A percentile compares a stretch with the other conserved stretches of the same genome.
These are phyloP conservation scores for Hesperia comma DNA, from an alignment of 2,888 invertebrate genomes.

Conservation along the genomic window DNA sequence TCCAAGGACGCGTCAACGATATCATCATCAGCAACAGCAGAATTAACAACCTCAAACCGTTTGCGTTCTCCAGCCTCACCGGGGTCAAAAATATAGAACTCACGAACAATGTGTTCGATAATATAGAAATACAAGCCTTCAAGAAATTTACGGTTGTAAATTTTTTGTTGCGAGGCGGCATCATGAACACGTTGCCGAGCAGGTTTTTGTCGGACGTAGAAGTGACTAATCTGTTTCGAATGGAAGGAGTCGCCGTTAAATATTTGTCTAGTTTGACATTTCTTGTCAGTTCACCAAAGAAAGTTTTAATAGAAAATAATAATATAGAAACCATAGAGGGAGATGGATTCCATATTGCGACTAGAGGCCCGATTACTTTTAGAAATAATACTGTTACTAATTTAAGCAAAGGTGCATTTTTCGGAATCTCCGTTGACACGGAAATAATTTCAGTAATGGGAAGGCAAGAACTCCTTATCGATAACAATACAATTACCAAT, in stretches of 20 bases:
- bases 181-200: conserved; percentile 86
- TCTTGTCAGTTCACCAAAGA: conserved; percentile 85
- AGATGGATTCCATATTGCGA: conserved; percentile 86
- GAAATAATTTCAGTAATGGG: conserved; percentile 72
- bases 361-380: conserved; percentile 86
- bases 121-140: conserved; percentile 88
- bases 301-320: conserved; percentile 85
- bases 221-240: conserved; percentile 86
- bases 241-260: conserved; percentile 86
- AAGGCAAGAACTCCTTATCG: conserved; percentile 83
- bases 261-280: conserved; percentile 88
- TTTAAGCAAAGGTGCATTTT: conserved; percentile 85
- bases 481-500: conserved; percentile 85
- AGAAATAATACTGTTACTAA: conserved; percentile 86
- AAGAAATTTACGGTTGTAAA: conserved; percentile 90
- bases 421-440: conserved; percentile 80
- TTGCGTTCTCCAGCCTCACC: conserved; percentile 89
- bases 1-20: conserved; percentile 89
- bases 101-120: conserved; percentile 83
- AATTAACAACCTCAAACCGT: conserved; percentile 86
- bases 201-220: conserved; percentile 89
- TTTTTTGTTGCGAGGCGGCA: conserved; percentile 86
- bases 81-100: conserved; percentile 87
- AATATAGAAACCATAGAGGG: conserved; percentile 84
- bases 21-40: conserved; percentile 86